Conservation (phyloP, 1,140 invertebrate species). For the Drosophila miranda region DNA sequence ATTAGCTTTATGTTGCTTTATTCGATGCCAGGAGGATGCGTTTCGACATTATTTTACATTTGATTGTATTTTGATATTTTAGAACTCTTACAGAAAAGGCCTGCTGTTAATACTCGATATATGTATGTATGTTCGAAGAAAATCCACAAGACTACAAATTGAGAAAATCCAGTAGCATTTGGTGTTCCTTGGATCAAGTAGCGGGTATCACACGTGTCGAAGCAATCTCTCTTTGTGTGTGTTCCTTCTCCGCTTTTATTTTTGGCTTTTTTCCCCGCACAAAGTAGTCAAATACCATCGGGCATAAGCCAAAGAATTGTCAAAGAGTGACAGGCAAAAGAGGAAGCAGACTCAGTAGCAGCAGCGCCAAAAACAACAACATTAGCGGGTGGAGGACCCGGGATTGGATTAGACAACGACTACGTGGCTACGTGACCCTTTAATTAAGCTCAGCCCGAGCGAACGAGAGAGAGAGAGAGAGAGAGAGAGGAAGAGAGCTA, state of each 20-base stretch:
- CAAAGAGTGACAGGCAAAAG: constrained; percentile 38
- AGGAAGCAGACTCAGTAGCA: background rate
- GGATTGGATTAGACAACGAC: constrained; percentile 51
- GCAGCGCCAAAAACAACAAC: background rate
- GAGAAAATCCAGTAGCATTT: too few relatives aligned
- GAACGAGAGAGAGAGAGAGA: too few relatives aligned
- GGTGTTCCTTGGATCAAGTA: too few relatives aligned
- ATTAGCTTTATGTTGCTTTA: constrained; percentile 37
- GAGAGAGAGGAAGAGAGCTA: too few relatives aligned
- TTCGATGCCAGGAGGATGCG: too few relatives aligned
- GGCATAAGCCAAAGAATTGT: constrained; percentile 46
- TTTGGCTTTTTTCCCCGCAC: constrained; percentile 15
- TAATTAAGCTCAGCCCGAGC: constrained; percentile 39
- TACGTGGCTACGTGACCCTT: constrained; percentile 60
- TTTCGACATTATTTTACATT: too few relatives aligned
- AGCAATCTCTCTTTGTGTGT: background rate
- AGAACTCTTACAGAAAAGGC: too few relatives aligned
- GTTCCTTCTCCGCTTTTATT: background rate
- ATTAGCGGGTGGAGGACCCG: constrained; percentile 3
- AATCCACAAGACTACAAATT: too few relatives aligned
- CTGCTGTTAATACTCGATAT: too few relatives aligned
- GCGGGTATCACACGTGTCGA: too few relatives aligned
- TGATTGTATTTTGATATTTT: too few relatives aligned
- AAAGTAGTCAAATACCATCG: constrained; percentile 46
- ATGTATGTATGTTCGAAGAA: too few relatives aligned